Conservation (phyloP, 2,113 vertebrate species). For the Rynchops niger region DNA sequence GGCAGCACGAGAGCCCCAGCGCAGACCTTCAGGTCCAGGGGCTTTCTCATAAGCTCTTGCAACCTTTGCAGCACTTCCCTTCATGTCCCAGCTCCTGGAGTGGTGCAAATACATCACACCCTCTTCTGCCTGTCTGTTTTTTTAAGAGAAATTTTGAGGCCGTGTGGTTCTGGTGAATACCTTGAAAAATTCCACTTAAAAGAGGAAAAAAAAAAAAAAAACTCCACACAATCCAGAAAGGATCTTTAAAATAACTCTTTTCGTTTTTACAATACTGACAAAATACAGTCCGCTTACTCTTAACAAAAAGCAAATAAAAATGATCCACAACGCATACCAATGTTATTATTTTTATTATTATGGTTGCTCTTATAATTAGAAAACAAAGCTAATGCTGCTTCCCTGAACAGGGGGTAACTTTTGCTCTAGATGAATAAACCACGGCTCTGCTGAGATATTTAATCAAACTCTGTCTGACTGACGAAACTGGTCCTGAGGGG, state of each 20-base stretch:
- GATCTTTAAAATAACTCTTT: background rate
- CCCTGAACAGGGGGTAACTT: background rate
- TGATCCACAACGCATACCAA: background rate
- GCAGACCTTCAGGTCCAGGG: fast-evolving
- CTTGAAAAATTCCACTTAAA: background rate
- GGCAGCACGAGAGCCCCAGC: background rate
- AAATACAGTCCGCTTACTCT: background rate
- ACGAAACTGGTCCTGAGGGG: constrained; percentile 30
- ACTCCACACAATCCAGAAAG: background rate
- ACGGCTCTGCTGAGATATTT: constrained; percentile 36
- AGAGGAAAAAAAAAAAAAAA: background rate
- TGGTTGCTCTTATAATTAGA: background rate
- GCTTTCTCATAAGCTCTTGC: background rate
- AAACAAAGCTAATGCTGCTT: constrained; percentile 16
- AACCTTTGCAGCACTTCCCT: background rate
- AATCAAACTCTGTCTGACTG: constrained; percentile 41
- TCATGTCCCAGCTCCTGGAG: background rate
- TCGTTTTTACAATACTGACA: background rate
- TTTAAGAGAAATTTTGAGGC: background rate
- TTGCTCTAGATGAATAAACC: constrained; percentile 25
- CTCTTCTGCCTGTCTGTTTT: background rate
- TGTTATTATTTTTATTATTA: constrained; percentile 28
- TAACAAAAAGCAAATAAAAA: background rate
- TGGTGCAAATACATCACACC: background rate
- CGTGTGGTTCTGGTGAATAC: background rate